phyloP scores from a whole-genome alignment of 2,888 invertebrate species.

The Metopia argyrocephala region DNA sequence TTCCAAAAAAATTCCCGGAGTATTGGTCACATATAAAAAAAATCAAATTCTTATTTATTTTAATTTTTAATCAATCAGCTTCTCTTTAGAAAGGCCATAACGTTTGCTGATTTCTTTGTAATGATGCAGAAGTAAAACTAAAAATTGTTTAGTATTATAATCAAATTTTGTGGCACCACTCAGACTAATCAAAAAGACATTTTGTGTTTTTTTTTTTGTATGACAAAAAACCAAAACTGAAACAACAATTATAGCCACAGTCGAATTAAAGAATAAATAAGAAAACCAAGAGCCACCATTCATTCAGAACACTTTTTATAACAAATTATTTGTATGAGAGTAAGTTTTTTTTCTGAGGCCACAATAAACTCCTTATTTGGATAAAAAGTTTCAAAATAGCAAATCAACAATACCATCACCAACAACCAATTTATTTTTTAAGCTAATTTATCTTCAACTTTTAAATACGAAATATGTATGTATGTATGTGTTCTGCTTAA shows the following conservation, averaged over 20 bases:
- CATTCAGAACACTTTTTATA: slow-evolving; percentile 31
- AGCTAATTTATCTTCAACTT: slow-evolving; percentile 38
- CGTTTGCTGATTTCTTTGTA: slow-evolving; percentile 34
- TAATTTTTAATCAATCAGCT: not conserved
- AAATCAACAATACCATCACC: not conserved
- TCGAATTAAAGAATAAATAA: not conserved
- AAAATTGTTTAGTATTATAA: slow-evolving; percentile 26
- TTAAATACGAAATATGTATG: slow-evolving; percentile 15
- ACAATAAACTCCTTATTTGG: not conserved
- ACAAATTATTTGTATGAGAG: slow-evolving; percentile 43
- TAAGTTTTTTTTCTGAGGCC: not conserved
- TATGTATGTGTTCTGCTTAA: slow-evolving; percentile 19
- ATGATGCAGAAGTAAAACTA: slow-evolving; percentile 22
- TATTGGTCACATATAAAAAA: no score
- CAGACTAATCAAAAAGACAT: slow-evolving; percentile 62
- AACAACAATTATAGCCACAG: not conserved
- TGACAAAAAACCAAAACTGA: slow-evolving; percentile 22
- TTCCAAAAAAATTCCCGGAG: no score
- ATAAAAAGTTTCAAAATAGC: not conserved
- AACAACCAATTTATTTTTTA: slow-evolving; percentile 25
- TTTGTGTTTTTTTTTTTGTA: slow-evolving; percentile 44
- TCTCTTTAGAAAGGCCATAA: not conserved
- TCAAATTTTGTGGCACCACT: slow-evolving; percentile 63
- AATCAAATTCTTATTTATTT: not conserved
- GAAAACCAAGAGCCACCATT: not conserved